Evolutionary conservation across 2,888 invertebrate species (phyloP).

Genomic region (Drosophila nr. perissopoda): DNA sequence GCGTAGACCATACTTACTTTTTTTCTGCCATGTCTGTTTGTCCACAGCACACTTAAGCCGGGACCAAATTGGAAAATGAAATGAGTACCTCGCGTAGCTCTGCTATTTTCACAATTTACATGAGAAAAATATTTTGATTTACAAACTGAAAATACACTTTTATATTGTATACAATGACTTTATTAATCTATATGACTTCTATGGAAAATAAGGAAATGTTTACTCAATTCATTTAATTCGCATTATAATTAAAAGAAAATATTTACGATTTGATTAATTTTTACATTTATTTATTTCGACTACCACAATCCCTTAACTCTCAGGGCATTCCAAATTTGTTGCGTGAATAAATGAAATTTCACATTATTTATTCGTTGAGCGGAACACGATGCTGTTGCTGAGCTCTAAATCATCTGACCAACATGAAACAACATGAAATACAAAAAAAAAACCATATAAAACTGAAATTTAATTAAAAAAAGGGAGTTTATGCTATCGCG

Average conservation of each 20-base stretch:
- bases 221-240: neutral
- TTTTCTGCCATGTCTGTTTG: neutral
- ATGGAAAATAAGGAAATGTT: neutral
- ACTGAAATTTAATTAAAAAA: slow-evolving; percentile 35
- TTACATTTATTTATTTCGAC: neutral
- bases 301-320: neutral
- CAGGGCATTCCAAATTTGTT: slow-evolving; percentile 18
- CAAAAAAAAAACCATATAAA: neutral
- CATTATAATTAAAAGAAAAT: neutral
- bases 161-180: neutral
- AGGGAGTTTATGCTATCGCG: slow-evolving; percentile 33
- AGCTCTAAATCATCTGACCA: slow-evolving; percentile 51
- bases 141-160: slow-evolving; percentile 9
- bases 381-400: slow-evolving; percentile 19
- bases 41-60: slow-evolving; percentile 33
- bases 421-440: slow-evolving; percentile 26
- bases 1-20: neutral
- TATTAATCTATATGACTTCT: neutral
- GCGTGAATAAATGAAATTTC: neutral
- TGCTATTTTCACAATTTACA: slow-evolving; percentile 37
- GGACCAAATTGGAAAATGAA: slow-evolving; percentile 43
- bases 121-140: slow-evolving; percentile 43
- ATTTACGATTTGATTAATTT: neutral
- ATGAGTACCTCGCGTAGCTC: slow-evolving; percentile 11
- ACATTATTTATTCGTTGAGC: slow-evolving; percentile 6